These are phyloP conservation scores for Pristionchus arcanus DNA, from an alignment of 2,888 invertebrate genomes.

Conservation along the genomic window DNA sequence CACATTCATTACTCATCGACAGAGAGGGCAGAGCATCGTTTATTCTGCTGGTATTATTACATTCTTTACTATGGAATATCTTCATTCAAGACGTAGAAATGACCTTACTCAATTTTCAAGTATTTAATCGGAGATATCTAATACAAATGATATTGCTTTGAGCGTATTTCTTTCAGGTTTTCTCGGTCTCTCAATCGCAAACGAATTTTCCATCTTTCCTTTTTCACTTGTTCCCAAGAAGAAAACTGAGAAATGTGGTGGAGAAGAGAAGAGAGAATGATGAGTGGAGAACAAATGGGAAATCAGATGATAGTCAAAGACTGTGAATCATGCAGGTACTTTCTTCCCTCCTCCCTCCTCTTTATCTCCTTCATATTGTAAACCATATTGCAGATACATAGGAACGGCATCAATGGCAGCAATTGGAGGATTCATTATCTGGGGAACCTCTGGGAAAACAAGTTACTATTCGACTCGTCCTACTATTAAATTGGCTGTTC, in stretches of 20 bases:
- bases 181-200: constrained; percentile 40
- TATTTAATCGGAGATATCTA: too few species aligned
- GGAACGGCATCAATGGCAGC: constrained; percentile 33
- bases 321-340: constrained; percentile 49
- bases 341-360: neutral
- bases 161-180: neutral
- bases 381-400: neutral
- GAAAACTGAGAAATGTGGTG: constrained; percentile 18
- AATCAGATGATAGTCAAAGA: constrained; percentile 23
- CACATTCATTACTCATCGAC: constrained; percentile 49
- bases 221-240: constrained; percentile 27
- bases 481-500: constrained; percentile 57
- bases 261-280: constrained; percentile 43
- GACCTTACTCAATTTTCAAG: too few species aligned
- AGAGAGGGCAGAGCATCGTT: constrained; percentile 53
- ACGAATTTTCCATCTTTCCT: constrained; percentile 52
- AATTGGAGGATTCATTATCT: constrained; percentile 49
- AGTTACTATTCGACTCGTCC: constrained; percentile 61
- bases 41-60: neutral
- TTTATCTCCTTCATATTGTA: neutral
- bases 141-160: neutral
- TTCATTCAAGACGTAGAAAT: too few species aligned
- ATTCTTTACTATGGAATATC: neutral
- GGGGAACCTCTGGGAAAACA: constrained; percentile 39
- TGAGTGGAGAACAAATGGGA: constrained; percentile 30